These are phyloP conservation scores for Formica selysi DNA, from an alignment of 1,140 invertebrate species.

Conservation along the genomic window DNA sequence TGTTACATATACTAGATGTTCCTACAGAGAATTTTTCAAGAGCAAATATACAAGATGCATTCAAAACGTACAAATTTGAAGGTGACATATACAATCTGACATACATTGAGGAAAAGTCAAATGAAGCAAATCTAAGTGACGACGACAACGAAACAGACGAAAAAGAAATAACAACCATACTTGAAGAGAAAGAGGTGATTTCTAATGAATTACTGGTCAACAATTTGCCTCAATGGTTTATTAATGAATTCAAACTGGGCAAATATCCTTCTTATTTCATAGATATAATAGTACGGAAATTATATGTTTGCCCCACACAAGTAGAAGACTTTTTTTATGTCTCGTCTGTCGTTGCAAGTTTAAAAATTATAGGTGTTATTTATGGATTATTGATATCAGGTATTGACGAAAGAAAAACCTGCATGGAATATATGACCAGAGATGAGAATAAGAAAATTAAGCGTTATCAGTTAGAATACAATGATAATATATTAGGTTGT, in stretches of 20 bases:
- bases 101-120: conserved; percentile 32
- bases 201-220: conserved; percentile 41
- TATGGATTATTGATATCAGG: conserved; percentile 89
- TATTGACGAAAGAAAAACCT: conserved; percentile 78
- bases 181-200: conserved; percentile 28
- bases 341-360: conserved; percentile 88
- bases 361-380: conserved; percentile 89
- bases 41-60: conserved; percentile 21
- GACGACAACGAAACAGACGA: conserved; percentile 33
- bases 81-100: conserved; percentile 66
- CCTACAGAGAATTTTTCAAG: conserved; percentile 69
- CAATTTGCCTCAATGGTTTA: conserved; percentile 89
- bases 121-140: background rate
- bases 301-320: conserved; percentile 90
- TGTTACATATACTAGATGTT: conserved; percentile 82
- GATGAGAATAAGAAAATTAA: conserved; percentile 80
- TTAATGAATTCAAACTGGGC: conserved; percentile 88
- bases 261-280: conserved; percentile 89
- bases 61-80: conserved; percentile 73
- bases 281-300: conserved; percentile 89
- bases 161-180: background rate
- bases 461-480: conserved; percentile 74
- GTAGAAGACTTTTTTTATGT: conserved; percentile 89
- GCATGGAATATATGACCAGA: conserved; percentile 82
- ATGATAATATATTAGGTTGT: conserved; percentile 78